These are phyloP conservation scores for Proterorhinus semilunaris DNA, from an alignment of 2,113 vertebrate species.

Conservation along the genomic window DNA sequence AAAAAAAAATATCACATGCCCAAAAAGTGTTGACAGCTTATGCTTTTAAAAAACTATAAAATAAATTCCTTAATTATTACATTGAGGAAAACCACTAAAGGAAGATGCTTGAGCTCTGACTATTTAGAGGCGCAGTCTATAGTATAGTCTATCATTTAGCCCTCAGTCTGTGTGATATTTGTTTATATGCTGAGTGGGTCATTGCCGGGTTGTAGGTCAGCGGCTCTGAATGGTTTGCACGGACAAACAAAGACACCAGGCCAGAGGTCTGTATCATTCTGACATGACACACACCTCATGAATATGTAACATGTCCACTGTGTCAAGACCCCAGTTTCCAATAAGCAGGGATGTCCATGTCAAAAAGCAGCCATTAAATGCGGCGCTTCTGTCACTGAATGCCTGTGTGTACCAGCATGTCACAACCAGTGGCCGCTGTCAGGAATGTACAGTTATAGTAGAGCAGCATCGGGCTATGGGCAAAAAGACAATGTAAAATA, in stretches of 20 bases:
- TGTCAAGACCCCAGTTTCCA: conserved; percentile 25
- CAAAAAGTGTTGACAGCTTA: no score
- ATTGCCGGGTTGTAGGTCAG: not conserved
- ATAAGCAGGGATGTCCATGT: conserved; percentile 8
- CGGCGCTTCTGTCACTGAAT: not conserved
- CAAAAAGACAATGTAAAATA: no score
- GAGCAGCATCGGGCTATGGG: no score
- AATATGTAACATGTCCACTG: conserved; percentile 27
- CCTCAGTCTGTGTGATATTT: not conserved
- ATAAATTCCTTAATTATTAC: no score
- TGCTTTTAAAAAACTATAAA: no score
- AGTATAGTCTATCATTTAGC: not conserved
- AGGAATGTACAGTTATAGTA: no score
- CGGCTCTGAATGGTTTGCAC: conserved; percentile 3
- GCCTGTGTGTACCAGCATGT: not conserved
- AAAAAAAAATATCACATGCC: no score
- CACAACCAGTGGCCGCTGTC: not conserved
- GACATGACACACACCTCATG: conserved; percentile 26
- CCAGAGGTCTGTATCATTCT: conserved; percentile 30
- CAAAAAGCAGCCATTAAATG: not conserved
- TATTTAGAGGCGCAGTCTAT: conserved; percentile 14
- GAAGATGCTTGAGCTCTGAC: not conserved
- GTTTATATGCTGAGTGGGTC: not conserved
- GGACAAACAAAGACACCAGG: conserved; percentile 1
- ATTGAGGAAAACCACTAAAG: no score